Percentiles rank a stretch among this genome's conserved stretches.
These are phyloP conservation scores for Sceloporus undulatus DNA, from an alignment of 2,113 vertebrate genomes.

Conservation along the genomic window DNA sequence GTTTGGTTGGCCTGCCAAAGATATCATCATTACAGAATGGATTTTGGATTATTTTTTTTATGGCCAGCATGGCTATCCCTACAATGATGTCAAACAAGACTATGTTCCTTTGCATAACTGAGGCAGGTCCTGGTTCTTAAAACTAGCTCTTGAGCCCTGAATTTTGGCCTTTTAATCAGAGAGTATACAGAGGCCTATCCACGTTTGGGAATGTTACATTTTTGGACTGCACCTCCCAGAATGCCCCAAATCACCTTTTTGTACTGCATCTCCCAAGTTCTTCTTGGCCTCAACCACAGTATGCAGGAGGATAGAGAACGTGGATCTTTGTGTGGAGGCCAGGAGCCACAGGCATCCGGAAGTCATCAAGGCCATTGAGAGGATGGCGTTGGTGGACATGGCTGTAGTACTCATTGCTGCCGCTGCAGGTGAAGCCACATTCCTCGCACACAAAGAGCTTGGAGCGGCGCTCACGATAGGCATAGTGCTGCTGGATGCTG, in stretches of 20 bases:
- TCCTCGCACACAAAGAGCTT: conserved; percentile 93
- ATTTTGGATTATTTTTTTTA: too few species aligned
- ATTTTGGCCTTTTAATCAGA: not conserved
- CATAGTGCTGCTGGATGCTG: conserved; percentile 84
- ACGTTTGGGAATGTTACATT: too few species aligned
- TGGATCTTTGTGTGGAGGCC: conserved; percentile 65
- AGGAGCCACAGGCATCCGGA: conserved; percentile 71
- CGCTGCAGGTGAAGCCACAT: conserved; percentile 86
- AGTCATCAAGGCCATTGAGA: conserved; percentile 74
- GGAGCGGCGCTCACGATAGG: conserved; percentile 88
- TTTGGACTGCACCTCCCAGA: too few species aligned
- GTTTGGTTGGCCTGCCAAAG: too few species aligned
- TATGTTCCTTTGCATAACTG: too few species aligned
- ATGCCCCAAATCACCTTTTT: not conserved
- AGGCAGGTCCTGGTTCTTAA: too few species aligned
- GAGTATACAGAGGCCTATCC: too few species aligned
- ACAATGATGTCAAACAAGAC: too few species aligned
- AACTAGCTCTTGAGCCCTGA: too few species aligned
- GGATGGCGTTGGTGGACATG: conserved; percentile 83
- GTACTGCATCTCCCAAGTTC: not conserved
- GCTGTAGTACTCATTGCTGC: conserved; percentile 81
- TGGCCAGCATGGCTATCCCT: not conserved
- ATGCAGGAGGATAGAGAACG: conserved; percentile 68
- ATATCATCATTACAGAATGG: too few species aligned
- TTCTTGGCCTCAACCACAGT: not conserved